Evolutionary conservation across 2,113 vertebrate species (phyloP).

Genomic region (Paradoxurus hermaphroditus): DNA sequence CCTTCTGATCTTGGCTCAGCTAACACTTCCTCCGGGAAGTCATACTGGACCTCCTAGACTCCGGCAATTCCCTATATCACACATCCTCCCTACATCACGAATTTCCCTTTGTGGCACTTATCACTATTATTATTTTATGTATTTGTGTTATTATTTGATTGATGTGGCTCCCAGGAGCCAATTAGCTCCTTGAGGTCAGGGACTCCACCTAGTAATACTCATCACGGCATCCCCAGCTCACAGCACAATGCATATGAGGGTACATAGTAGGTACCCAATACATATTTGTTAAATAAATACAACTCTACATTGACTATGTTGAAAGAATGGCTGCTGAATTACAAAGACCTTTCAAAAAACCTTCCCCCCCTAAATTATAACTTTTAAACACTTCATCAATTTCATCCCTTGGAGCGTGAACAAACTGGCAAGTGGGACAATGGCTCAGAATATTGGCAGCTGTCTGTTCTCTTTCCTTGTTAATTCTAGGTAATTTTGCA

Average conservation of each 20-base stretch:
- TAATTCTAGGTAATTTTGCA: conserved; percentile 31
- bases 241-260: not conserved
- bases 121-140: not conserved
- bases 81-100: not conserved
- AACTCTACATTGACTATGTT: not conserved
- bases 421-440: not conserved
- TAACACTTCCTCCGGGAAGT: not conserved
- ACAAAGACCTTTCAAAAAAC: not conserved
- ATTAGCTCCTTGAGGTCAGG: not conserved
- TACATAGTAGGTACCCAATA: not conserved
- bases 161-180: not conserved
- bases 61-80: not conserved
- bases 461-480: not conserved
- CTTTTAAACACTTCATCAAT: not conserved
- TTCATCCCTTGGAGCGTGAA: conserved; percentile 13
- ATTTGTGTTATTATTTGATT: not conserved
- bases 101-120: not conserved
- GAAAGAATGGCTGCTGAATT: not conserved
- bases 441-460: not conserved
- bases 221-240: not conserved
- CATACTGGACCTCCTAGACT: not conserved
- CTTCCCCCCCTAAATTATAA: not conserved
- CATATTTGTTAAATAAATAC: not conserved
- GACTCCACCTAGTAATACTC: not conserved
- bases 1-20: not conserved